phyloP scores from a whole-genome alignment of 2,888 invertebrate genomes.

The Phyllotreta cruciferae region DNA sequence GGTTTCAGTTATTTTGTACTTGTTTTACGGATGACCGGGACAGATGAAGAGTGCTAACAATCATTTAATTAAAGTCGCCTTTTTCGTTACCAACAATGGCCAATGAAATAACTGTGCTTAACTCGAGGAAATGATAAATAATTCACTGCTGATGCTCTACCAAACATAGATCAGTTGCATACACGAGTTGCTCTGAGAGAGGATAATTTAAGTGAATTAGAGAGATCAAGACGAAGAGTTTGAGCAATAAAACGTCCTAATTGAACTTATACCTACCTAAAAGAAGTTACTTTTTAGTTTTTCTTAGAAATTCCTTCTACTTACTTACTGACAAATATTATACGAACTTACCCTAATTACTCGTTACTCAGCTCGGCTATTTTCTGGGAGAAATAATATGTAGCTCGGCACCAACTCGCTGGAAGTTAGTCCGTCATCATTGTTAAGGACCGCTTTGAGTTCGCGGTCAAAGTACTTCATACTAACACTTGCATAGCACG shows the following conservation, averaged over 20 bases:
- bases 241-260: too few species aligned
- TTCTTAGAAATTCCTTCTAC: not conserved
- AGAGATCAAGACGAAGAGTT: too few species aligned
- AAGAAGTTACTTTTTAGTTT: not conserved
- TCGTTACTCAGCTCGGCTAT: conserved; percentile 15
- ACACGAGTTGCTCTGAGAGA: too few species aligned
- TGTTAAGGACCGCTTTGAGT: conserved; percentile 43
- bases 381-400: conserved; percentile 28
- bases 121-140: too few species aligned
- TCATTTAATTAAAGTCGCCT: conserved; percentile 13
- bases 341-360: conserved; percentile 20
- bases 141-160: too few species aligned
- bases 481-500: conserved; percentile 54
- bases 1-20: too few species aligned
- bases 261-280: not conserved
- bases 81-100: conserved; percentile 1
- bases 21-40: conserved; percentile 2
- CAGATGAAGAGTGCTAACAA: conserved; percentile 13
- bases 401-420: conserved; percentile 21
- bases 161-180: too few species aligned
- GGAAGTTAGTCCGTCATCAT: conserved; percentile 34
- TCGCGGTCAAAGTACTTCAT: conserved; percentile 56
- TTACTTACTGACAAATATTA: not conserved
- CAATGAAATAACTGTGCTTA: not conserved
- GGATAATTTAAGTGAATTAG: too few species aligned